Conservation (phyloP, 2,113 vertebrate genomes). For the Meriones unguiculatus region DNA sequence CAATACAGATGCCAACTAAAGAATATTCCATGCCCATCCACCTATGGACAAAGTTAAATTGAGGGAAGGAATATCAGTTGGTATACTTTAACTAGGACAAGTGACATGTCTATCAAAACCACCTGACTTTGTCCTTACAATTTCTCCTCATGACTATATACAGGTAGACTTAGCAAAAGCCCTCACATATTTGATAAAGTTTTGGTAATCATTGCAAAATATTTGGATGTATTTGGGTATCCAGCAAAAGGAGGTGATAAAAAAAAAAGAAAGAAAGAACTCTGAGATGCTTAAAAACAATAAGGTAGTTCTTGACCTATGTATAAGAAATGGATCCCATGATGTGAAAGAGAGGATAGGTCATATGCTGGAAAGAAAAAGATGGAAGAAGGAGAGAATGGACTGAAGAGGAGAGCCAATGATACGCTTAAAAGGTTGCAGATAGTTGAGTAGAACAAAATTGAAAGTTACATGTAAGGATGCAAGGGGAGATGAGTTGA, state of each 20-base stretch:
- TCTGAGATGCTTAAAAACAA: neutral
- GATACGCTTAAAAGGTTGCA: neutral
- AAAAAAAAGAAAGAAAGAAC: neutral
- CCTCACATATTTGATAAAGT: neutral
- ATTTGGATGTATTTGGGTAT: neutral
- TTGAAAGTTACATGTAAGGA: neutral
- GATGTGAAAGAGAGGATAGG: too few relatives aligned
- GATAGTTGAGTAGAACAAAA: neutral
- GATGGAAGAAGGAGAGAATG: neutral
- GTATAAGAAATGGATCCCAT: neutral
- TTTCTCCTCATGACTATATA: constrained; percentile 10
- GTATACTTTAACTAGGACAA: neutral
- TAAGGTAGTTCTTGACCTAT: neutral
- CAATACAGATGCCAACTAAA: constrained; percentile 32
- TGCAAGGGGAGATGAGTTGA: neutral
- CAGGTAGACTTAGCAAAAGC: neutral
- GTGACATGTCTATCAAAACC: neutral
- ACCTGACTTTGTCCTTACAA: neutral
- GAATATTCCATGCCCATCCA: neutral
- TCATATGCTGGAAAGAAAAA: neutral
- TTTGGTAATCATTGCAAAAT: neutral
- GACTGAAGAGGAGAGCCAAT: neutral
- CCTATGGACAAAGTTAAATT: neutral
- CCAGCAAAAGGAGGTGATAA: neutral
- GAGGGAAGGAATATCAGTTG: neutral